Percentiles rank a stretch among this genome's conserved stretches.
phyloP scores from a whole-genome alignment of 2,888 invertebrate species.

The Nomada fabriciana region DNA sequence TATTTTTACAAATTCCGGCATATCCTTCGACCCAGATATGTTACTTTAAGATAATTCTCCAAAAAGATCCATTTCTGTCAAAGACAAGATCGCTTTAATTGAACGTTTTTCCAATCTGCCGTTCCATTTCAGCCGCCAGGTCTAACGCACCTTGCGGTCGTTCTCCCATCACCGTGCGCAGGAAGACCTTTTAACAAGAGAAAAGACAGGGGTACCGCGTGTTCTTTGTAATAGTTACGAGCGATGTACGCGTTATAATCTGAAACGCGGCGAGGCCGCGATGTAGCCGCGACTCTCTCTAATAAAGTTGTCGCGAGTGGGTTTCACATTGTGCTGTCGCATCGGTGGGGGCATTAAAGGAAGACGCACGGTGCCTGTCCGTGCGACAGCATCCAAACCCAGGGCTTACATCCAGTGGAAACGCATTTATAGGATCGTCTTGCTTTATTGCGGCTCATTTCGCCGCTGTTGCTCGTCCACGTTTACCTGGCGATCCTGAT shows the following conservation, averaged over 20 bases:
- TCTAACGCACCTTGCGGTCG: conserved; percentile 31
- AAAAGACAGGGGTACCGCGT: conserved; percentile 48
- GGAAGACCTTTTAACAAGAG: conserved; percentile 62
- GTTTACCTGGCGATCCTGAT: neutral
- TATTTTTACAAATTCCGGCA: no score
- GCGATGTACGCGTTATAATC: conserved; percentile 55
- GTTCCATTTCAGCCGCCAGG: neutral
- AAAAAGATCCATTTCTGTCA: no score
- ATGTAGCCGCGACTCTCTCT: conserved; percentile 65
- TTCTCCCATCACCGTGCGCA: conserved; percentile 3
- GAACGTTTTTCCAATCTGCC: neutral
- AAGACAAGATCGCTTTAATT: neutral
- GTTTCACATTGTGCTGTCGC: conserved; percentile 70
- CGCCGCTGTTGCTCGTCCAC: conserved; percentile 22
- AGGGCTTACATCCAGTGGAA: conserved; percentile 65
- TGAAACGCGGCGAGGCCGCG: conserved; percentile 53
- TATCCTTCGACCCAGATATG: no score
- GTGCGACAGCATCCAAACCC: conserved; percentile 62
- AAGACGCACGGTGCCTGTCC: conserved; percentile 56
- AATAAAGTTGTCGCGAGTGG: conserved; percentile 78
- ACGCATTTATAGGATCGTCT: conserved; percentile 75
- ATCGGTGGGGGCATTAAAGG: conserved; percentile 55
- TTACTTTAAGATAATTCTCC: no score
- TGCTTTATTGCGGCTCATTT: conserved; percentile 73
- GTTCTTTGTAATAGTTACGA: conserved; percentile 47